These are phyloP conservation scores for Caenorhabditis sp. DNA, from an alignment of 2,888 invertebrate genomes.

Conservation along the genomic window DNA sequence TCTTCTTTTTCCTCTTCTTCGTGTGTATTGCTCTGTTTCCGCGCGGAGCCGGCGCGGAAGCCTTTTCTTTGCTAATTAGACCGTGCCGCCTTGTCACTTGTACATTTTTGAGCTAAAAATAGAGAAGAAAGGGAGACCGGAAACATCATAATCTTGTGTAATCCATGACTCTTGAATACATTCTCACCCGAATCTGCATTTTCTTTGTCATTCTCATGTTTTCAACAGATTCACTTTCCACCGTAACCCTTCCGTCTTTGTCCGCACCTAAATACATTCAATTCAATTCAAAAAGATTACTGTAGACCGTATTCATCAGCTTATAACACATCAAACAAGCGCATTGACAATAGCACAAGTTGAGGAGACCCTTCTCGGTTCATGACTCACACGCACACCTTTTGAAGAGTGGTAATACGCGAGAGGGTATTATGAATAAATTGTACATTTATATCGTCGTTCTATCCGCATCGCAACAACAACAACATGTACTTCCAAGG, in stretches of 20 bases:
- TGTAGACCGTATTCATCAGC: conserved; percentile 5
- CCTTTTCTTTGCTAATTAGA: conserved; percentile 28
- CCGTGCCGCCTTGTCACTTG: not conserved
- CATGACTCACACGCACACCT: conserved; percentile 36
- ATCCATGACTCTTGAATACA: too few relatives aligned
- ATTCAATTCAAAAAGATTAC: conserved; percentile 7
- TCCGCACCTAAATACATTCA: too few relatives aligned
- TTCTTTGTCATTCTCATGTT: too few relatives aligned
- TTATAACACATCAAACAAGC: too few relatives aligned
- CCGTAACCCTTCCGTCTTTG: too few relatives aligned
- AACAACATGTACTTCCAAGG: conserved; percentile 38
- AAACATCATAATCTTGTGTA: too few relatives aligned
- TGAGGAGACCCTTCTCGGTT: not conserved
- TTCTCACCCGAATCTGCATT: too few relatives aligned
- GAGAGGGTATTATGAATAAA: conserved; percentile 43
- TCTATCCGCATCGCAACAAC: conserved; percentile 7
- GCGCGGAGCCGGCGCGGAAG: not conserved
- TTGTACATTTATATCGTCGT: conserved; percentile 42
- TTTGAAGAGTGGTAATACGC: not conserved
- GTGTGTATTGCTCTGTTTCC: conserved; percentile 23
- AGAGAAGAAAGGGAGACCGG: too few relatives aligned
- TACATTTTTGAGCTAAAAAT: conserved; percentile 8
- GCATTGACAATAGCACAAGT: not conserved
- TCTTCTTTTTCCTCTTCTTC: not conserved
- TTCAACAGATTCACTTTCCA: too few relatives aligned